Percentiles rank a stretch among this genome's conserved stretches.
Evolutionary conservation across 2,888 invertebrate species (phyloP).

Genomic region (Drosophila lutescens): DNA sequence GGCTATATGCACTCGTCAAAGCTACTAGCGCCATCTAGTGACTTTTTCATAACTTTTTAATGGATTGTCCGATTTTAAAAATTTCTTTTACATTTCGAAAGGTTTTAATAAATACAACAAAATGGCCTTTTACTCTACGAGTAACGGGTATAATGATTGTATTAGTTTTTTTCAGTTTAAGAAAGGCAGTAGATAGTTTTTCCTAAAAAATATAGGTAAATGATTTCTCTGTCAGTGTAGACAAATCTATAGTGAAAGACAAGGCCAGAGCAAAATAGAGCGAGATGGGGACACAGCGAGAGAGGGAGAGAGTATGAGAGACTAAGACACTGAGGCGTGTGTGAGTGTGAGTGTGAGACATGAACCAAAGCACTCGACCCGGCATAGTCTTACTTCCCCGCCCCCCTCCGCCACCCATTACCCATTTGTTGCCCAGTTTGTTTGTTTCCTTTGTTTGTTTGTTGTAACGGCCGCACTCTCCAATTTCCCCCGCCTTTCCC

Average conservation of each 20-base stretch:
- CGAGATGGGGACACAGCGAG: conserved; percentile 3
- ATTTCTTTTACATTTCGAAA: too few species aligned
- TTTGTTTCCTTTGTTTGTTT: conserved; percentile 77
- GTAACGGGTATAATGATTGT: too few species aligned
- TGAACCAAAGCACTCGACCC: conserved; percentile 75
- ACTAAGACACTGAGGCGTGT: conserved; percentile 20
- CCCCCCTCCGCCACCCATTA: conserved; percentile 6
- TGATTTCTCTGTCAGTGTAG: conserved; percentile 2
- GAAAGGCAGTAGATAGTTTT: too few species aligned
- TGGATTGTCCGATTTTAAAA: too few species aligned
- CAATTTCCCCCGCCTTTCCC: conserved; percentile 20
- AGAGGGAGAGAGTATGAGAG: conserved; percentile 1
- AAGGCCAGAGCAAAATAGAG: conserved; percentile 19
- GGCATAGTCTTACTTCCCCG: conserved; percentile 40
- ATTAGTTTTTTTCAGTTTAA: too few species aligned
- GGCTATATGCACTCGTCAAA: too few species aligned
- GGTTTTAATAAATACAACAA: too few species aligned
- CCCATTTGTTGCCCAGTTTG: conserved; percentile 45
- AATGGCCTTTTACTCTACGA: too few species aligned
- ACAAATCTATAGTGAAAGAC: conserved; percentile 20
- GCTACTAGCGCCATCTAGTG: too few species aligned
- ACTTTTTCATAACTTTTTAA: too few species aligned
- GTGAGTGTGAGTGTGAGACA: conserved; percentile 33
- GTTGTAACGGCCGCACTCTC: conserved; percentile 63
- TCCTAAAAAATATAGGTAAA: neutral